A percentile compares a stretch with the other conserved stretches of the same genome.
These are phyloP conservation scores for Protaetia brevitarsis DNA, from an alignment of 1,140 invertebrate genomes.

Conservation along the genomic window DNA sequence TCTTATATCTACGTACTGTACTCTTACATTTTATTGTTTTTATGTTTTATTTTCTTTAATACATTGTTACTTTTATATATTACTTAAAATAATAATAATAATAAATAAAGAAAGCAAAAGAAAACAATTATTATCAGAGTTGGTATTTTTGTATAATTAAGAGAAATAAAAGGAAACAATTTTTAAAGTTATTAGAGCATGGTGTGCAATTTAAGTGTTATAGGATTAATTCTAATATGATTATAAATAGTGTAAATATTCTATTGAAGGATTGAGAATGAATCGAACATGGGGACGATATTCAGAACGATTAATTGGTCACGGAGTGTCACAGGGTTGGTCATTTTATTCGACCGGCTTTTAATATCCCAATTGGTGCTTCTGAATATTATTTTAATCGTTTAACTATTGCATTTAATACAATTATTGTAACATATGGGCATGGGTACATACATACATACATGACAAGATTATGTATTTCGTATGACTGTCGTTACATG, in stretches of 20 bases:
- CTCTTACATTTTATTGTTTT: constrained; percentile 13
- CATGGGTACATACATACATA: neutral
- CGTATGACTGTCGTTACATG: constrained; percentile 2
- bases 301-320: neutral
- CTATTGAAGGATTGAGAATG: neutral
- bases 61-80: constrained; percentile 18
- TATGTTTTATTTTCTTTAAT: constrained; percentile 5
- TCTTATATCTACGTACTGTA: constrained; percentile 18
- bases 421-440: neutral
- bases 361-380: neutral
- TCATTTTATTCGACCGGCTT: neutral
- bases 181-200: constrained; percentile 15
- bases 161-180: neutral
- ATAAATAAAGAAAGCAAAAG: neutral
- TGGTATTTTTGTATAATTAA: constrained; percentile 17
- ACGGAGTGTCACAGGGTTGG: neutral
- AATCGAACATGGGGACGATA: neutral
- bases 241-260: constrained; percentile 7
- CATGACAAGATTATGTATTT: neutral
- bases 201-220: constrained; percentile 11
- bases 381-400: constrained; percentile 17
- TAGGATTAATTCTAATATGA: neutral
- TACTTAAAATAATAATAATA: too few species aligned
- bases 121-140: constrained; percentile 13
- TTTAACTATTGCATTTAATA: constrained; percentile 7